Evolutionary conservation across 1,140 invertebrate genomes (phyloP).

Genomic region (Cylas formicarius): DNA sequence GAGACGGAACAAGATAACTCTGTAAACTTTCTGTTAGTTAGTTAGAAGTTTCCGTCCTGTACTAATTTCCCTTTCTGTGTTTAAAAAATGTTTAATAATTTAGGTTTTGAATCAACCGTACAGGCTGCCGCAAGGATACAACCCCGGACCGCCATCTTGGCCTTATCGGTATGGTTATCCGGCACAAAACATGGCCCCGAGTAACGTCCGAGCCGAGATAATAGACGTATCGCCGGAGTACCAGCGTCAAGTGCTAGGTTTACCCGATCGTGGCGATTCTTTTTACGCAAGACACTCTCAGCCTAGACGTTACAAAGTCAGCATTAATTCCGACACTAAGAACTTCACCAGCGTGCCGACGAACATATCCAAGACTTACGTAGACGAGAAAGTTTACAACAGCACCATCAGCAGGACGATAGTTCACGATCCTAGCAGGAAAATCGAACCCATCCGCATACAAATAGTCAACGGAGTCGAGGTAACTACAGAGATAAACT

Average conservation of each 20-base stretch:
- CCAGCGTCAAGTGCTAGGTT: constrained; percentile 9
- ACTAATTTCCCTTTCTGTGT: too few relatives aligned
- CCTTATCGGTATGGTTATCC: too few relatives aligned
- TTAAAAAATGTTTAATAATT: too few relatives aligned
- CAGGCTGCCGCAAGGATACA: too few relatives aligned
- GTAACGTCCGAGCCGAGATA: too few relatives aligned
- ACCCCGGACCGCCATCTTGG: too few relatives aligned
- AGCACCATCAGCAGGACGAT: constrained; percentile 10
- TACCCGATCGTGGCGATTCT: not conserved
- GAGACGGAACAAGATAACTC: too few relatives aligned
- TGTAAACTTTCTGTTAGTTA: too few relatives aligned
- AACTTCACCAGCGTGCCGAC: constrained; percentile 3
- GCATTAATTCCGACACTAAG: constrained; percentile 1
- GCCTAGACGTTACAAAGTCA: constrained; percentile 6
- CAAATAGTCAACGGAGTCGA: constrained; percentile 11
- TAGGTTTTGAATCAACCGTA: too few relatives aligned
- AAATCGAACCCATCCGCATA: constrained; percentile 9
- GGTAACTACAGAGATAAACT: too few relatives aligned
- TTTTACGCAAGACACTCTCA: not conserved
- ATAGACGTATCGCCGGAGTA: constrained; percentile 13
- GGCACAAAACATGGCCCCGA: too few relatives aligned
- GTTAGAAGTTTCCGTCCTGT: too few relatives aligned
- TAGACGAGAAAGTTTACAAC: constrained; percentile 5
- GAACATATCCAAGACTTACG: constrained; percentile 9
- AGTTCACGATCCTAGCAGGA: constrained; percentile 11